Evolutionary conservation across 2,797 vertebrate species (phyloP).

Genomic region (Anableps anableps): DNA sequence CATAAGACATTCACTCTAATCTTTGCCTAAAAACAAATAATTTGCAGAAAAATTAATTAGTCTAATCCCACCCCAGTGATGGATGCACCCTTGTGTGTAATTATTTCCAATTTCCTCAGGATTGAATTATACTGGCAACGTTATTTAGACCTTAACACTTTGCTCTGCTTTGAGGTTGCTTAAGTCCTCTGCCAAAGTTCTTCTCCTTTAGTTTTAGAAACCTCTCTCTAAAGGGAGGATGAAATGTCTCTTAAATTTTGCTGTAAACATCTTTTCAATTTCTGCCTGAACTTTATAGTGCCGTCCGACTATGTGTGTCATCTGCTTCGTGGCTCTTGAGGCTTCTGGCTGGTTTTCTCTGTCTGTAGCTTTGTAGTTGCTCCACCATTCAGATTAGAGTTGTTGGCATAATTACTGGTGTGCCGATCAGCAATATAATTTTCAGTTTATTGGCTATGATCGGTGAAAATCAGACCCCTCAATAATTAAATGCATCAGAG

Average conservation of each 20-base stretch:
- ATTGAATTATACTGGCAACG: not conserved
- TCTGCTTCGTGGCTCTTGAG: not conserved
- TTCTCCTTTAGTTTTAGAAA: not conserved
- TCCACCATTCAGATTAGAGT: not conserved
- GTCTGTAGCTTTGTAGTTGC: not conserved
- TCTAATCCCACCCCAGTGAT: constrained; percentile 61
- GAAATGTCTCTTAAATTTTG: not conserved
- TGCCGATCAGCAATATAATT: not conserved
- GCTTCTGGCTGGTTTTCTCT: not conserved
- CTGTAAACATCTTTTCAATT: not conserved
- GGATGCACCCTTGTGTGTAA: constrained; percentile 29
- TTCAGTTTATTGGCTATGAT: not conserved
- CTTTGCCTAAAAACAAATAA: constrained; percentile 58
- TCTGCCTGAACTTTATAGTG: not conserved
- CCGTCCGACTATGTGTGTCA: not conserved
- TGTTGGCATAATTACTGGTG: not conserved
- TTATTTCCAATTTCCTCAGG: not conserved
- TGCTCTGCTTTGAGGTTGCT: not conserved
- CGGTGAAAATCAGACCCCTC: not conserved
- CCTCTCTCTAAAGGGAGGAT: not conserved
- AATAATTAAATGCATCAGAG: not conserved
- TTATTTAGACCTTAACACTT: not conserved
- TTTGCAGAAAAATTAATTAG: constrained; percentile 55
- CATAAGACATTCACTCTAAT: constrained; percentile 25
- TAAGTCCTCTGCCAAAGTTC: not conserved